Percentiles rank a stretch among this genome's conserved stretches.
phyloP scores from a whole-genome alignment of 92 coral and sea anemone species.

The Diadumene lineata region DNA sequence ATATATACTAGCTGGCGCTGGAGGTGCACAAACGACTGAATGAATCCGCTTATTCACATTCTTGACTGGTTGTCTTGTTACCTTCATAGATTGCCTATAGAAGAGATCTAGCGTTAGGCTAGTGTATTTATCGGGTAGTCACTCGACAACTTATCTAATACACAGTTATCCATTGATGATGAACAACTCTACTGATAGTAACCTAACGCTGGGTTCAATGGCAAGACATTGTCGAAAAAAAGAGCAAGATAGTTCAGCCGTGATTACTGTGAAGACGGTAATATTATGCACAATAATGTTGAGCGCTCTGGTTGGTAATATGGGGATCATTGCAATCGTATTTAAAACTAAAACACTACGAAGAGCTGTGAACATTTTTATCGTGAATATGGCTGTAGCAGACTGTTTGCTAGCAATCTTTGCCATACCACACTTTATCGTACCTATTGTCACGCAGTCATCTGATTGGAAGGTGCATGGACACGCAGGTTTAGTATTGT shows the following conservation, averaged over 20 bases:
- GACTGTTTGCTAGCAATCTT: conserved; percentile 7
- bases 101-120: not conserved
- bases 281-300: conserved; percentile 14
- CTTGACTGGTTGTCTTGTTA: no score
- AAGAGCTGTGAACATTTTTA: conserved; percentile 17
- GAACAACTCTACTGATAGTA: not conserved
- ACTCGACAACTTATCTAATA: not conserved
- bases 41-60: no score
- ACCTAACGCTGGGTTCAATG: not conserved
- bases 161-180: not conserved
- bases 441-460: not conserved
- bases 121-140: no score
- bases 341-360: conserved; percentile 11
- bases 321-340: conserved; percentile 11
- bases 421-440: conserved; percentile 6
- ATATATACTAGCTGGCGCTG: no score
- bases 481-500: conserved; percentile 2
- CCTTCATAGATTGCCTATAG: no score
- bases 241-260: not conserved
- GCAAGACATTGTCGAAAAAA: not conserved
- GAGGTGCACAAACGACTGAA: no score
- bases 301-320: conserved; percentile 16
- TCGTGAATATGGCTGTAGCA: conserved; percentile 26
- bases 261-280: not conserved
- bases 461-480: conserved; percentile 11